phyloP scores from a whole-genome alignment of 2,888 invertebrate species.

The Acanthosoma haemorrhoidale region DNA sequence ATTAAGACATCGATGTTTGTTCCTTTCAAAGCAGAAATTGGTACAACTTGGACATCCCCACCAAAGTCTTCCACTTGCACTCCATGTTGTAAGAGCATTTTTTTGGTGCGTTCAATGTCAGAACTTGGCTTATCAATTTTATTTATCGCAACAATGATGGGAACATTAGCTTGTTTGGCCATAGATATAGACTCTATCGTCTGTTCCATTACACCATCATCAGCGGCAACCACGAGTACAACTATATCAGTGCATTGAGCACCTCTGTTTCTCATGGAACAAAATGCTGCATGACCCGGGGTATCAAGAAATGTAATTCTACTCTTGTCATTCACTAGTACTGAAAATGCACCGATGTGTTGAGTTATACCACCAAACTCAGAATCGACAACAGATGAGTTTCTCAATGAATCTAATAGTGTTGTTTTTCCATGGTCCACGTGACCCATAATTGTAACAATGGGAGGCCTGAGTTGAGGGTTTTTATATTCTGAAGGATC shows the following conservation, averaged over 20 bases:
- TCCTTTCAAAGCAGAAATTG: slow-evolving; percentile 83
- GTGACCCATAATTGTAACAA: slow-evolving; percentile 98
- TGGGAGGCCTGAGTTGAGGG: slow-evolving; percentile 70
- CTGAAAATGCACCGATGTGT: slow-evolving; percentile 96
- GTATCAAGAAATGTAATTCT: slow-evolving; percentile 93
- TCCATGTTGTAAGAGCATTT: slow-evolving; percentile 69
- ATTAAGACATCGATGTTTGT: slow-evolving; percentile 70
- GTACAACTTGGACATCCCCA: slow-evolving; percentile 86
- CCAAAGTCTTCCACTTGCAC: slow-evolving; percentile 80
- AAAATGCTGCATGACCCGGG: slow-evolving; percentile 97
- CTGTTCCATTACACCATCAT: slow-evolving; percentile 98
- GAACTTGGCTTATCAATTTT: slow-evolving; percentile 93
- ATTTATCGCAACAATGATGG: slow-evolving; percentile 94
- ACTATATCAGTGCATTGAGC: slow-evolving; percentile 90
- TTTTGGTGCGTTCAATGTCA: slow-evolving; percentile 74
- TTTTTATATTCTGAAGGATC: slow-evolving; percentile 20
- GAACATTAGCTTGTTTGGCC: slow-evolving; percentile 77
- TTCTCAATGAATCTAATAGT: slow-evolving; percentile 78
- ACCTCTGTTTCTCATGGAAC: slow-evolving; percentile 89
- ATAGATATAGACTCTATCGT: slow-evolving; percentile 85
- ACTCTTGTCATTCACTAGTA: slow-evolving; percentile 50
- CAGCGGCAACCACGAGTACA: slow-evolving; percentile 93
- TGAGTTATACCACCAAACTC: slow-evolving; percentile 99
- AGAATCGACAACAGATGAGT: slow-evolving; percentile 77
- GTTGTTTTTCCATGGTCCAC: slow-evolving; percentile 99